These are phyloP conservation scores for Hirtodrosophila duncani DNA, from an alignment of 2,888 invertebrate genomes.

Conservation along the genomic window DNA sequence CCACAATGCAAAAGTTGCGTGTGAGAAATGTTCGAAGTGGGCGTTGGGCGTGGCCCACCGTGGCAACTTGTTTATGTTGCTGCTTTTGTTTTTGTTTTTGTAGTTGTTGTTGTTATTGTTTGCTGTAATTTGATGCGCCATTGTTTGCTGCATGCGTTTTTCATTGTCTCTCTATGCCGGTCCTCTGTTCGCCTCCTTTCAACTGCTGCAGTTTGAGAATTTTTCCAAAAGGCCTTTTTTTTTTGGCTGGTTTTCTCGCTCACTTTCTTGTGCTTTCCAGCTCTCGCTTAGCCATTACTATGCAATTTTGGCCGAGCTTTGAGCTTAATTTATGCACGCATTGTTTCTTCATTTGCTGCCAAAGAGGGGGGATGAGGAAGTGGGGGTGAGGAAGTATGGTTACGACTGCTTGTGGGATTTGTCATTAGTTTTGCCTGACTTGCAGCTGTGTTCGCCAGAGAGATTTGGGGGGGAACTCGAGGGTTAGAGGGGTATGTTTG, in stretches of 20 bases:
- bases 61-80: conserved; percentile 12
- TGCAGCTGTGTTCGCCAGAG: background rate
- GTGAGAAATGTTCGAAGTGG: conserved; percentile 34
- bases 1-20: conserved; percentile 57
- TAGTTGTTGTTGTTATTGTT: conserved; percentile 8
- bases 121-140: conserved; percentile 29
- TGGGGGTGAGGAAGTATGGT: background rate
- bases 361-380: background rate
- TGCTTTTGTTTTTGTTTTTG: conserved; percentile 5
- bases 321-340: conserved; percentile 64
- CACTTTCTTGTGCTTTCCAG: conserved; percentile 24
- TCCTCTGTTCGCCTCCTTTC: conserved; percentile 39
- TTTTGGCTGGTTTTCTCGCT: conserved; percentile 39
- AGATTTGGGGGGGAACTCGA: too few species aligned
- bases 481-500: too few species aligned
- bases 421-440: conserved; percentile 46
- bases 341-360: conserved; percentile 61
- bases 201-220: conserved; percentile 16
- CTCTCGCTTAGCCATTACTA: conserved; percentile 54
- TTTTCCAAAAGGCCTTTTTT: too few species aligned
- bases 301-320: conserved; percentile 47
- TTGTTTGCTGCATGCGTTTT: conserved; percentile 41
- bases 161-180: conserved; percentile 51
- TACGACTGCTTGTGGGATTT: conserved; percentile 21
- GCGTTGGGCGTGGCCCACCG: conserved; percentile 6